phyloP scores from a whole-genome alignment of 2,888 invertebrate genomes.

The Andrena minutula region DNA sequence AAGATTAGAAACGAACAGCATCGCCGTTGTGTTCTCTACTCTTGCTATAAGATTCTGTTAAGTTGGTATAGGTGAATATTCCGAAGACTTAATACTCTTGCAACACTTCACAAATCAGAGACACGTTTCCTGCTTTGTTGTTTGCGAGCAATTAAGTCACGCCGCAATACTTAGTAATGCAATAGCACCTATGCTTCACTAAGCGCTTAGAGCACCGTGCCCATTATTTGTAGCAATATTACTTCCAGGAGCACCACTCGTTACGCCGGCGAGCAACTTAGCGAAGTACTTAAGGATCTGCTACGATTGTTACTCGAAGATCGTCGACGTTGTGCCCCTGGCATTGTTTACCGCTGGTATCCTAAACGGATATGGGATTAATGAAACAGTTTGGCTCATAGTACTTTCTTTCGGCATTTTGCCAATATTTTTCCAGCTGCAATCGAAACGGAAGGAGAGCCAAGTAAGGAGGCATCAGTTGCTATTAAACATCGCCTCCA shows the following conservation, averaged over 20 bases:
- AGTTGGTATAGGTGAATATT: conserved; percentile 2
- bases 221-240: conserved; percentile 50
- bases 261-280: conserved; percentile 68
- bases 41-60: conserved; percentile 1
- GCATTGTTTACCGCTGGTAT: conserved; percentile 81
- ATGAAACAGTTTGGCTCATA: conserved; percentile 76
- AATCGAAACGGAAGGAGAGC: conserved; percentile 74
- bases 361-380: conserved; percentile 74
- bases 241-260: conserved; percentile 75
- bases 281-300: conserved; percentile 78
- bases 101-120: not conserved
- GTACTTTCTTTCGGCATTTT: conserved; percentile 75
- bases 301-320: conserved; percentile 79
- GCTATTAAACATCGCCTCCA: conserved; percentile 73
- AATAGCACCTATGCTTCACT: conserved; percentile 18
- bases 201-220: not conserved
- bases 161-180: conserved; percentile 22
- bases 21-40: conserved; percentile 6
- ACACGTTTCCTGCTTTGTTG: conserved; percentile 19
- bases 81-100: not conserved
- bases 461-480: conserved; percentile 68
- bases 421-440: conserved; percentile 78
- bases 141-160: conserved; percentile 19
- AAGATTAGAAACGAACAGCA: conserved; percentile 11
- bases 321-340: conserved; percentile 79